phyloP scores from a whole-genome alignment of 2,888 invertebrate species.

The Nowickia ferox region DNA sequence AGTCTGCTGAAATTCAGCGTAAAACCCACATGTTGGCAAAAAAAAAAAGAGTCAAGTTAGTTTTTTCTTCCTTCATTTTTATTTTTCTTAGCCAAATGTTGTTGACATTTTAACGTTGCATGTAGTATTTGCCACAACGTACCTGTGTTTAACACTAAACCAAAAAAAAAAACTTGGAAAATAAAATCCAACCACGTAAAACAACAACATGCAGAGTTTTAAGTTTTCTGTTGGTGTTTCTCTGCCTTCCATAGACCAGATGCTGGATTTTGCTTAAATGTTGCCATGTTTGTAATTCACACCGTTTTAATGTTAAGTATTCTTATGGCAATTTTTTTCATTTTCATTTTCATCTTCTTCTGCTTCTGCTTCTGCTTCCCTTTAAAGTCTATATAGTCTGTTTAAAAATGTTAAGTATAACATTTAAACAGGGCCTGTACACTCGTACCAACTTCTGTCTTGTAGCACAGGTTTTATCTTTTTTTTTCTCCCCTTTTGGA shows the following conservation, averaged over 20 bases:
- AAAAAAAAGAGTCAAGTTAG: slow-evolving; percentile 1
- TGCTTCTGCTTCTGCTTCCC: not conserved
- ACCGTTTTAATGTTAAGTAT: slow-evolving; percentile 67
- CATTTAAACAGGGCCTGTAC: slow-evolving; percentile 29
- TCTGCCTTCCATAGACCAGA: slow-evolving; percentile 54
- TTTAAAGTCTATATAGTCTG: not conserved
- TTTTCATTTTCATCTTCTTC: too few relatives aligned
- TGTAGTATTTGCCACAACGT: slow-evolving; percentile 65
- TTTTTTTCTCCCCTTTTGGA: slow-evolving; percentile 2
- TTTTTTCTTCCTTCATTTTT: slow-evolving; percentile 25
- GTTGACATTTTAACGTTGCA: slow-evolving; percentile 71
- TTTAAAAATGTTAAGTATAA: slow-evolving; percentile 13
- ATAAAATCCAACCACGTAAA: slow-evolving; percentile 73
- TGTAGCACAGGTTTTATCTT: slow-evolving; percentile 2
- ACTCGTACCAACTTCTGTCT: slow-evolving; percentile 40
- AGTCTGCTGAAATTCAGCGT: slow-evolving; percentile 65
- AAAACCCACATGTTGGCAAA: slow-evolving; percentile 64
- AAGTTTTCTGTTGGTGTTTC: slow-evolving; percentile 7
- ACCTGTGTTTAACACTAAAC: slow-evolving; percentile 67
- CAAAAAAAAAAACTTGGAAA: slow-evolving; percentile 47
- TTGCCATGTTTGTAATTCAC: slow-evolving; percentile 72
- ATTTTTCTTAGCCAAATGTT: slow-evolving; percentile 47
- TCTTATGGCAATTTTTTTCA: slow-evolving; percentile 23
- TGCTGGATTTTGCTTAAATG: slow-evolving; percentile 62
- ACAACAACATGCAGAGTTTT: slow-evolving; percentile 49